A percentile compares a stretch with the other conserved stretches of the same genome.
Evolutionary conservation across 1,140 invertebrate species (phyloP).

Genomic region (Oryzaephilus surinamensis): DNA sequence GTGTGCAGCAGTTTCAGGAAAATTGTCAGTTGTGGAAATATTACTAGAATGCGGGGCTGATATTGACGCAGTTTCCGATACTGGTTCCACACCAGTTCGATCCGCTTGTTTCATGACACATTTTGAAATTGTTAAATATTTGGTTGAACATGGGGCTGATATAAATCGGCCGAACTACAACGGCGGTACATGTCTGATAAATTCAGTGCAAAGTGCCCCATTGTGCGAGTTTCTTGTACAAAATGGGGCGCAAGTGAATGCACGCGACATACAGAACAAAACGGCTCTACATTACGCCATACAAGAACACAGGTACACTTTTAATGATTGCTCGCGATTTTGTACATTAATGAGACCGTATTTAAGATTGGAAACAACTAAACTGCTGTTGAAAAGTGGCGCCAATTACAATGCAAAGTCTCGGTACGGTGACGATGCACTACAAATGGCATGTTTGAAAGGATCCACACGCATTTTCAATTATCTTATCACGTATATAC

Average conservation of each 20-base stretch:
- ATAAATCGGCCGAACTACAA: conserved; percentile 80
- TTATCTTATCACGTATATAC: conserved; percentile 53
- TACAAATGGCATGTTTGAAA: conserved; percentile 83
- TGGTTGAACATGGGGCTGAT: conserved; percentile 77
- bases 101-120: conserved; percentile 92
- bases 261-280: conserved; percentile 81
- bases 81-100: conserved; percentile 78
- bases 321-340: conserved; percentile 1
- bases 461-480: conserved; percentile 74
- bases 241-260: conserved; percentile 72
- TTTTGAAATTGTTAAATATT: conserved; percentile 64
- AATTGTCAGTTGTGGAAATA: conserved; percentile 64
- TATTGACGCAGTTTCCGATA: conserved; percentile 75
- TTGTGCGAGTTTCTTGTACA: conserved; percentile 72
- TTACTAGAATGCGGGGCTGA: conserved; percentile 71
- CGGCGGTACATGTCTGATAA: conserved; percentile 88
- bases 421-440: conserved; percentile 77
- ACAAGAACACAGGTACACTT: conserved; percentile 64
- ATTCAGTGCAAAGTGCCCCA: conserved; percentile 77
- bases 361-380: conserved; percentile 66
- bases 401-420: conserved; percentile 69
- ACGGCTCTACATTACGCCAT: conserved; percentile 91
- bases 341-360: background rate
- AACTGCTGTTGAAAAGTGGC: conserved; percentile 65
- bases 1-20: conserved; percentile 85